Evolutionary conservation across 2,888 invertebrate species (phyloP), one percentile per base, ranked within the genome.

Genomic region (Drosophila niveifrons): DNA sequence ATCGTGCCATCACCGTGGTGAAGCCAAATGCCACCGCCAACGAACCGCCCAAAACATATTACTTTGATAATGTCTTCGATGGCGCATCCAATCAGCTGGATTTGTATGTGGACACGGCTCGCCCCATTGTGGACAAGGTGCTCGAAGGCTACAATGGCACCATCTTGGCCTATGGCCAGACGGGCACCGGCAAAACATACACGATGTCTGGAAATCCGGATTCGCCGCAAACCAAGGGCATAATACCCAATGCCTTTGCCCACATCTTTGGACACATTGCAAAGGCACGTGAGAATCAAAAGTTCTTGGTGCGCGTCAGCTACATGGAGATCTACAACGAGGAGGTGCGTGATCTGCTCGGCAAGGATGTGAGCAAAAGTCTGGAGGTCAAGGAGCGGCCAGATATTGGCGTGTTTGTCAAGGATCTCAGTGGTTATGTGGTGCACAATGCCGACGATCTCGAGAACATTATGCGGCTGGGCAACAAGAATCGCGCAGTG

Each of bases 241-340:
- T 99, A 84, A 99, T 99, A 87, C 99, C 99, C 0, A 99, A 99
- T 93, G 98, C 98, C 0, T 99, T 99, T 93, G 99, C 99, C 0
- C 99, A 99, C 89, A 98, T 99, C 80, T 99, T 99, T 93, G 98
- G 98, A 29, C 97, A 98, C 88, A 99, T 99, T 81, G 97, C 99
- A 0, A 97, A 98, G 90, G 97, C 98, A 0, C 96, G 95, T 64
- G 98, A 97, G 65, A 96, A 97, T 90, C 96, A 97, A 84, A 97
- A 98, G 97, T 99, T 99, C 93, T 94, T 99, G 56, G 99, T 99
- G 6, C 95, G 99, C 80, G 99, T 99, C 4, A 98, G 99, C 0
- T 99, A 99, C 92, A 94, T 99, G 92, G 99, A 99, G 94, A 99
- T 99, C 73, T 99, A 99, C 93, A 99, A 99, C 92, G 99, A 99